Evolutionary conservation across 1,140 invertebrate genomes (phyloP), one percentile per base, ranked within the genome.

Genomic region (Himalopsyche phryganea): DNA sequence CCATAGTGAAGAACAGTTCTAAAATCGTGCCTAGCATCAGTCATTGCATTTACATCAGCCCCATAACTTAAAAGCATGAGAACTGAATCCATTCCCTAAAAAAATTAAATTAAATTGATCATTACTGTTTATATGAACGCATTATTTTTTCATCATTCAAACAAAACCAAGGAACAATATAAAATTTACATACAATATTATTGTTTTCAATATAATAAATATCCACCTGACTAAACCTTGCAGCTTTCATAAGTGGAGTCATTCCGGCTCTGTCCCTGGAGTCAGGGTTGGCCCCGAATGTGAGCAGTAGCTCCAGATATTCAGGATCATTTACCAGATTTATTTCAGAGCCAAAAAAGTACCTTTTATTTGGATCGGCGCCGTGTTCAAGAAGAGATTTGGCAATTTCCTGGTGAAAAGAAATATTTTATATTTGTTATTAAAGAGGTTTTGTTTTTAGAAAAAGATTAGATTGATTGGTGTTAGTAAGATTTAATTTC

Each of bases 281-380:
- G 70, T 95, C 90, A 15, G 92, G 89, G 69, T 91, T 82, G 5
- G 92, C 92, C 7, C 92, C 92, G 67, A 91, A 91, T 11, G 84
- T 85, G 14, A 96, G 76, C 49, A 96, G 71, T 47, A 94, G 73
- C 69, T 92, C 86, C 70, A 95, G 73, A 66, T 88, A 92, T 56
- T 91, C 85, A 40, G 89, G 75, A 66, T 94, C 91, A 19, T 85
- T 89, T 1, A 94, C 85, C 40, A 94, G 75, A 69, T 94, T 94
- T 50, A 96, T 91, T 75, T 95, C 92, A 0, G 90, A 84, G 1
- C 92, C 92, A 67, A 94, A 91, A 74, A 95, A 95, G 69, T 93
- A 92, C 9, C 80, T 83, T 75, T 84, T 91, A 73, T 85, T 93
- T 53, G 84, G 85, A 72, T 88, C 85, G 0, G 86, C 86, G 1